Evolutionary conservation across 2,888 invertebrate genomes (phyloP), one percentile per base, ranked within the genome.

Genomic region (Crossocerus cetratus): DNA sequence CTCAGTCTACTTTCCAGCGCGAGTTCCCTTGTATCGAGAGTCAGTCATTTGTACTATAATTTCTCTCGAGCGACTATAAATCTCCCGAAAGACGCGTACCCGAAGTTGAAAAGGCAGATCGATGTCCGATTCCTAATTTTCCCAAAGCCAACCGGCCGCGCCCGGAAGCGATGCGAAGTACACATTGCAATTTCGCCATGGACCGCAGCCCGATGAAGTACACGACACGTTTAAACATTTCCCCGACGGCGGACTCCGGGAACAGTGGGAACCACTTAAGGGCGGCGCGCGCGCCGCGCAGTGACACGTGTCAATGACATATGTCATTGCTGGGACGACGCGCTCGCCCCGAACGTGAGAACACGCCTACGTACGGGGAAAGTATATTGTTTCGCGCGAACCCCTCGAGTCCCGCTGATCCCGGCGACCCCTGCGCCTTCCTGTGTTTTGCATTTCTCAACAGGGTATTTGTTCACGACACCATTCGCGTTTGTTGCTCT

Each of bases 281-380:
- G 70, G 32, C 16, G 60, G 57, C 57, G 8, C 16, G 16, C 55
- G 65, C 60, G 59, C 14, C 23, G 54, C 64, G 22, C 64, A 57
- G 57, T 71, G 74, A 74, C 76, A 65, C 60, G 71, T 74, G 76
- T 71, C 76, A 74, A 74, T 74, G 74, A 76, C 62, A 65, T 60
- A 65, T 68, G 73, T 74, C 80, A 74, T 72, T 72, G 74, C 66
- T 67, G 22, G 57, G 66, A 58, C 69, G 65, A 61, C 61, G 57
- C 49, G 71, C 69, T 72, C 69, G 67, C 60, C 68, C 63, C 42
- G 64, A 63, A 79, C 80, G 77, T 74, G 79, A 77, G 74, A 79
- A 60, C 70, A 66, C 62, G 62, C 72, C 20, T 16, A 67, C 65
- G 69, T 72, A 49, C 57, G 70, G 65, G 55, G 21, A 54, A 65